Evolutionary conservation across 2,888 invertebrate species (phyloP).

Genomic region (Capitulum mitella): DNA sequence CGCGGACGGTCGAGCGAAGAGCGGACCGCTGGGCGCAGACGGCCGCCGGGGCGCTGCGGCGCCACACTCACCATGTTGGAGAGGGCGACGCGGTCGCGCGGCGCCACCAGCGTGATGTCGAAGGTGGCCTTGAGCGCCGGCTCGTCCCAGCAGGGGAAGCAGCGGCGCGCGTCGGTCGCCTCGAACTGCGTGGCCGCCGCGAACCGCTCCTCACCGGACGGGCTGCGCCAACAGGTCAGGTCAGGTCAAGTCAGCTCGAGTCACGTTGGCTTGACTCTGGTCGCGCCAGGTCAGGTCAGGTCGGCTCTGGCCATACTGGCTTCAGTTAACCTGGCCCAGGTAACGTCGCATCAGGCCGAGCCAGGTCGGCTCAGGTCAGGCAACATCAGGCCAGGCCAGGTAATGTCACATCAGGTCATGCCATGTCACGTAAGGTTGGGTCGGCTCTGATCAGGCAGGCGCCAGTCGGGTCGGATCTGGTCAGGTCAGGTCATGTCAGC

Average conservation of each 20-base stretch:
- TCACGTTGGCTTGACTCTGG: not conserved
- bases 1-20: too few relatives aligned
- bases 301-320: not conserved
- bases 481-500: too few relatives aligned
- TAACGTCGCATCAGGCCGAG: not conserved
- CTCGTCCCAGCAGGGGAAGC: constrained; percentile 98
- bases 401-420: too few relatives aligned
- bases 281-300: not conserved
- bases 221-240: constrained; percentile 36
- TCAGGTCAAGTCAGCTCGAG: not conserved
- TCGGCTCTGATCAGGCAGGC: too few relatives aligned
- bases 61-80: constrained; percentile 75
- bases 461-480: too few relatives aligned
- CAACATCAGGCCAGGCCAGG: not conserved
- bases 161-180: constrained; percentile 79
- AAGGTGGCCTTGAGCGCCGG: constrained; percentile 93
- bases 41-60: too few relatives aligned
- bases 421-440: too few relatives aligned
- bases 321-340: not conserved
- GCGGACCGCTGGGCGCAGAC: too few relatives aligned
- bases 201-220: constrained; percentile 66
- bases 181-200: constrained; percentile 90
- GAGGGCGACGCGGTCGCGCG: constrained; percentile 71
- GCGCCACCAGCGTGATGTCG: constrained; percentile 75
- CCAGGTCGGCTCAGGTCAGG: not conserved